Evolutionary conservation across 1,140 invertebrate genomes (phyloP).

Genomic region (Cotesia typhae): DNA sequence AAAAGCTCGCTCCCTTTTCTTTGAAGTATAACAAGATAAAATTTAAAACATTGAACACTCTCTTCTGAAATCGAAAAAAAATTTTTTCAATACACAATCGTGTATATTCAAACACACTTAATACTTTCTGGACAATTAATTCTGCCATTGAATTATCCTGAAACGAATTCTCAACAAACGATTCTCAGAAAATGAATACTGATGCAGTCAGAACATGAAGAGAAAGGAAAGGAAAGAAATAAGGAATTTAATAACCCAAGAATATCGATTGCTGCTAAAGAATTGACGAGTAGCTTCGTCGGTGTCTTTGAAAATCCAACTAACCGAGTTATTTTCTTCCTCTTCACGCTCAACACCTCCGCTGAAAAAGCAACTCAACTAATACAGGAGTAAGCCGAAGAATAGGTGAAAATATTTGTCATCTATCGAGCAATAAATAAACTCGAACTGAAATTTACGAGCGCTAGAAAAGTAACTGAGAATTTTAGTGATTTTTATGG

Average conservation of each 20-base stretch:
- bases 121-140: background rate
- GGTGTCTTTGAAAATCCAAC: conserved; percentile 26
- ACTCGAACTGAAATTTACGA: no score
- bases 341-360: background rate
- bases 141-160: conserved; percentile 19
- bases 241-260: conserved; percentile 26
- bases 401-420: conserved; percentile 6
- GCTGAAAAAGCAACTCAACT: no score
- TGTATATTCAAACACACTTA: background rate
- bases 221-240: background rate
- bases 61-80: background rate
- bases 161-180: conserved; percentile 26
- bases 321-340: conserved; percentile 13
- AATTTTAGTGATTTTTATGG: no score
- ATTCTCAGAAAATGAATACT: conserved; percentile 25
- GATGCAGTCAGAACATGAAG: conserved; percentile 14
- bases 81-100: background rate
- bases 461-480: no score
- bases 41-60: background rate
- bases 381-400: background rate
- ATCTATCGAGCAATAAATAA: no score
- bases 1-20: no score
- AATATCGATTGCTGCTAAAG: conserved; percentile 16
- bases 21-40: no score
- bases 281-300: background rate